Percentiles rank a stretch among this genome's conserved stretches.
These are phyloP conservation scores for Etia nguti DNA, from an alignment of 2,113 vertebrate genomes.

Conservation along the genomic window DNA sequence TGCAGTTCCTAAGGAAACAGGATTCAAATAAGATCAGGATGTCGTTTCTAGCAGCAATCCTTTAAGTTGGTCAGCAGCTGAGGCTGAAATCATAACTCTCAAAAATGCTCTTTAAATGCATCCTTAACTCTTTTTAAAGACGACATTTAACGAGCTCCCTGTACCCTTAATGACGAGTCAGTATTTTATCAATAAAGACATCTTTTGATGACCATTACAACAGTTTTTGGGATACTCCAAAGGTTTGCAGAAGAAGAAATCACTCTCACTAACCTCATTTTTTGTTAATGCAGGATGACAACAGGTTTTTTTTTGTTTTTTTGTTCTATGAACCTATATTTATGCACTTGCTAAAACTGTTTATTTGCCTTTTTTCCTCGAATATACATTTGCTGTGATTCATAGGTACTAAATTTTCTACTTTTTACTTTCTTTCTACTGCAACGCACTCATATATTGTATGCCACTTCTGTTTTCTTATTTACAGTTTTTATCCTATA, in stretches of 20 bases:
- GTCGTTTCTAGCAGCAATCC: background rate
- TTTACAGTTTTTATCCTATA: background rate
- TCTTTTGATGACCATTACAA: background rate
- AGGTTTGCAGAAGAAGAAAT: background rate
- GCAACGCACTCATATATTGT: background rate
- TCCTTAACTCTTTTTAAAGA: background rate
- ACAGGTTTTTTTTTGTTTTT: background rate
- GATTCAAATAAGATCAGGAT: background rate
- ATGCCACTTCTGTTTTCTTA: background rate
- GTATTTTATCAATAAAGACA: background rate
- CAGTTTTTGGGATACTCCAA: background rate
- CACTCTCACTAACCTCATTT: background rate
- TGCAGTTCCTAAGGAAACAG: constrained; percentile 78
- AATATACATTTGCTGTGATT: background rate
- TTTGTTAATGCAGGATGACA: too few species aligned
- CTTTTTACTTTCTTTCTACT: too few species aligned
- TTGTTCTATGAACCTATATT: background rate
- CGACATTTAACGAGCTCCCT: background rate
- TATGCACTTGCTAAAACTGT: background rate
- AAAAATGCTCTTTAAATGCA: background rate
- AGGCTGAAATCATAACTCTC: background rate
- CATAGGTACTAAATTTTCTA: background rate
- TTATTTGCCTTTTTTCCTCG: background rate
- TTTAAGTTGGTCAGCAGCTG: background rate
- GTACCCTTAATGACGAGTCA: background rate